Percentiles rank a stretch among this genome's conserved stretches.
Conservation (phyloP, 92 coral and sea anemone genomes). For the Parazoanthus atlanticus region DNA sequence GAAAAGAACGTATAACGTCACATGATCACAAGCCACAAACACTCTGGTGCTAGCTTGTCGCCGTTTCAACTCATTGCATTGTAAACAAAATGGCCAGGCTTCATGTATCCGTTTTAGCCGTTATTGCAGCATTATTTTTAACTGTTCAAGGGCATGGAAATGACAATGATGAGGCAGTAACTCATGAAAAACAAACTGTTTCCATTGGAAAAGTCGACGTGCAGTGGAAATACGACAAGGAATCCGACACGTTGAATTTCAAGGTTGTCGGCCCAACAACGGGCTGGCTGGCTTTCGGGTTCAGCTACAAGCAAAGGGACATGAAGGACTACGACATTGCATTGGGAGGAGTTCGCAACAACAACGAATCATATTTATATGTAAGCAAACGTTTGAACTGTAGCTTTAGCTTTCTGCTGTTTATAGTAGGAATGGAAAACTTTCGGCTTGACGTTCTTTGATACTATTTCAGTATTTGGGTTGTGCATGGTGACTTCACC, state of each 20-base stretch:
- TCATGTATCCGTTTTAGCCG: neutral
- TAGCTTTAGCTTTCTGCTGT: neutral
- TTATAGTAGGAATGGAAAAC: neutral
- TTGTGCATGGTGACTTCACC: too few species aligned
- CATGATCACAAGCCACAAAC: too few species aligned
- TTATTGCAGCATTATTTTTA: neutral
- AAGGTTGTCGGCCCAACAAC: conserved; percentile 12
- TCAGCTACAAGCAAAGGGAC: neutral
- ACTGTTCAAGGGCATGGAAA: neutral
- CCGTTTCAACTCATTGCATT: neutral
- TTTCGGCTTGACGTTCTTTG: neutral
- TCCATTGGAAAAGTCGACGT: neutral
- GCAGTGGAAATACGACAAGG: conserved; percentile 15
- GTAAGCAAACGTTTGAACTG: conserved; percentile 2
- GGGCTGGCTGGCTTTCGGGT: conserved; percentile 25
- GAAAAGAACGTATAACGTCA: too few species aligned
- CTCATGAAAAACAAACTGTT: neutral
- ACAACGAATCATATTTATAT: conserved; percentile 38
- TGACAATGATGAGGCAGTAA: neutral
- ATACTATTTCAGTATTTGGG: too few species aligned
- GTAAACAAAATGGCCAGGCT: neutral
- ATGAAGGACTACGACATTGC: conserved; percentile 26
- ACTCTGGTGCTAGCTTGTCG: too few species aligned
- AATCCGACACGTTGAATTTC: conserved; percentile 17
- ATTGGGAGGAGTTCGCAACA: conserved; percentile 28